Evolutionary conservation across 2,888 invertebrate genomes (phyloP).

Genomic region (Ochropleura leucogaster): DNA sequence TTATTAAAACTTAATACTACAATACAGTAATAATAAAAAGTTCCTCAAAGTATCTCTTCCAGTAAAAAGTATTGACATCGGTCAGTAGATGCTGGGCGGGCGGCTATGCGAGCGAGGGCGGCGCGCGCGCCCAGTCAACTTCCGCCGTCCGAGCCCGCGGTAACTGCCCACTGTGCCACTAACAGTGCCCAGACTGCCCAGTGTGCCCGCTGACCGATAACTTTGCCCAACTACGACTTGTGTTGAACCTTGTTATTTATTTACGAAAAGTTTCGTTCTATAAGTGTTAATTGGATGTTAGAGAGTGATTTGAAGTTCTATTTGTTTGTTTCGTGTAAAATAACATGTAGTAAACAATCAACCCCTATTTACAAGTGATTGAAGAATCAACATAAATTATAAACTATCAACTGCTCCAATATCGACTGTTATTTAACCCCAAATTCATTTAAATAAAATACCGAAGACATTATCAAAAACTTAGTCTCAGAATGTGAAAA

Average conservation of each 20-base stretch:
- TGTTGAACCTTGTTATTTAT: conserved; percentile 50
- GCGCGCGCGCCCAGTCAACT: conserved; percentile 85
- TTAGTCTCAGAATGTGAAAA: conserved; percentile 18
- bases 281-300: conserved; percentile 33
- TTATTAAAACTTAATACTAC: background rate
- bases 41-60: conserved; percentile 68
- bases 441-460: background rate
- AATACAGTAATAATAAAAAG: background rate
- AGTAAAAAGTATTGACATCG: conserved; percentile 69
- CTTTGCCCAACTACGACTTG: conserved; percentile 46
- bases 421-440: background rate
- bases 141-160: conserved; percentile 72
- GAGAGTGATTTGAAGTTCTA: conserved; percentile 27
- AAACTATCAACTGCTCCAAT: background rate
- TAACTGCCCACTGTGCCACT: conserved; percentile 53
- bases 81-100: conserved; percentile 74
- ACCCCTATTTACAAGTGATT: background rate
- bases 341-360: background rate
- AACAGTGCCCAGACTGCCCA: conserved; percentile 35
- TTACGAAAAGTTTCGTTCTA: conserved; percentile 14
- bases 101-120: conserved; percentile 79
- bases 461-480: background rate
- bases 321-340: background rate
- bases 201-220: conserved; percentile 43
- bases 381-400: background rate